Percentiles rank a stretch among this genome's conserved stretches.
Conservation (phyloP, 2,888 invertebrate genomes). For the Harpagoxenus sublaevis region DNA sequence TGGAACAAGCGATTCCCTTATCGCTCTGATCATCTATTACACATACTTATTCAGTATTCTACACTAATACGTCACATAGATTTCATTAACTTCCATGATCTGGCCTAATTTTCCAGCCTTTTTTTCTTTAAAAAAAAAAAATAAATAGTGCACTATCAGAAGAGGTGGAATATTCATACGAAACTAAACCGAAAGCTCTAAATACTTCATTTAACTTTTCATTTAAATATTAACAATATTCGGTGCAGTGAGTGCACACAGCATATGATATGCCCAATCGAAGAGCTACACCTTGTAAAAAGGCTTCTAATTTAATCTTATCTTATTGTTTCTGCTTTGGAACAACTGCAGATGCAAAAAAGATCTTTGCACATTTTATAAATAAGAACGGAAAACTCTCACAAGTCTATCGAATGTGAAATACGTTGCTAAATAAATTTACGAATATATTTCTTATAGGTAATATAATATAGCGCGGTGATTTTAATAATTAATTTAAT, state of each 20-base stretch:
- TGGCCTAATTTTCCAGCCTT: background rate
- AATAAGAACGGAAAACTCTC: conserved; percentile 56
- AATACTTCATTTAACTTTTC: conserved; percentile 7
- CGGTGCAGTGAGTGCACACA: background rate
- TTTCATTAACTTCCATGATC: background rate
- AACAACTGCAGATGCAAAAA: conserved; percentile 50
- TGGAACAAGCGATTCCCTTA: conserved; percentile 7
- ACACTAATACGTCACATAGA: conserved; percentile 21
- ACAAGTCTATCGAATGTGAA: conserved; percentile 74
- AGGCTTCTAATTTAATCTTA: conserved; percentile 61
- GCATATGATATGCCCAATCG: conserved; percentile 66
- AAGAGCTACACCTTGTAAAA: conserved; percentile 53
- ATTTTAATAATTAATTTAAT: conserved; percentile 34
- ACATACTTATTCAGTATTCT: background rate
- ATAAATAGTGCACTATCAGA: background rate
- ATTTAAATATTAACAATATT: conserved; percentile 17
- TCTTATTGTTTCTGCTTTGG: conserved; percentile 28
- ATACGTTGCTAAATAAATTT: conserved; percentile 73
- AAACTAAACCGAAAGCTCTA: background rate
- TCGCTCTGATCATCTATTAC: background rate
- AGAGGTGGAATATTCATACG: conserved; percentile 26
- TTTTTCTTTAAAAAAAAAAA: conserved; percentile 14
- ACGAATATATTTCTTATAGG: conserved; percentile 64
- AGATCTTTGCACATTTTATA: conserved; percentile 28
- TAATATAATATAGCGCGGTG: conserved; percentile 48